These are phyloP conservation scores for Neelides folsomi DNA, from an alignment of 2,888 invertebrate species.

Conservation along the genomic window DNA sequence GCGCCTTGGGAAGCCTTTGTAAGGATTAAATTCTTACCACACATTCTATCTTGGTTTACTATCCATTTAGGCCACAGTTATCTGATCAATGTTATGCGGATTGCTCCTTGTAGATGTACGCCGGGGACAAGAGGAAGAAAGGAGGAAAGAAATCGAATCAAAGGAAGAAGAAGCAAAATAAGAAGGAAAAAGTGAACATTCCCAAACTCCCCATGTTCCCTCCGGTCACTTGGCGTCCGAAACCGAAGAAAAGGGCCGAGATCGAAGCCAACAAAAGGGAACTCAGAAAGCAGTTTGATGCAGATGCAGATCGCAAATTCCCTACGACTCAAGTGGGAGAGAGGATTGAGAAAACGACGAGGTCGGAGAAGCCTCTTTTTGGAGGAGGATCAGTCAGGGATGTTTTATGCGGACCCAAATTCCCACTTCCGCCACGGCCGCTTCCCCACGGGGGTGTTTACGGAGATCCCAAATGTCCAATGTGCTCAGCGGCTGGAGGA, in stretches of 20 bases:
- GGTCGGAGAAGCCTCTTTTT: constrained; percentile 11
- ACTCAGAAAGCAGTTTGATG: constrained; percentile 3
- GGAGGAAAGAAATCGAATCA: constrained; percentile 1
- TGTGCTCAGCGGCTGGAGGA: constrained; percentile 19
- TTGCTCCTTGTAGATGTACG: too few relatives aligned
- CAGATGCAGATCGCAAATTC: constrained; percentile 12
- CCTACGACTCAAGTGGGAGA: constrained; percentile 15
- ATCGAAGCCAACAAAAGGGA: constrained; percentile 10
- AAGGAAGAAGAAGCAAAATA: constrained; percentile 12
- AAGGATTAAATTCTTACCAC: too few relatives aligned
- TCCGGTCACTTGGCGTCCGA: constrained; percentile 11
- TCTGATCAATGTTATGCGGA: too few relatives aligned
- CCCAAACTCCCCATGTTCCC: constrained; percentile 25
- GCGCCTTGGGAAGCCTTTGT: constrained; percentile 22
- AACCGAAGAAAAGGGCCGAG: constrained; percentile 1
- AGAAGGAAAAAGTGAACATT: constrained; percentile 15
- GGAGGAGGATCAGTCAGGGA: constrained; percentile 24
- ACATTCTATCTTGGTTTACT: too few relatives aligned
- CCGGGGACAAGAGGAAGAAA: constrained; percentile 18
- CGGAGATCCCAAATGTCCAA: constrained; percentile 21
- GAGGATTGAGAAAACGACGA: constrained; percentile 15
- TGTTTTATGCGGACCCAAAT: constrained; percentile 26
- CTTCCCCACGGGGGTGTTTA: constrained; percentile 27
- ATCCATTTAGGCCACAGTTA: too few relatives aligned
- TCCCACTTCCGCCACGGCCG: constrained; percentile 28